Evolutionary conservation across 2,113 vertebrate genomes (phyloP).

Genomic region (Pangasianodon hypophthalmus): DNA sequence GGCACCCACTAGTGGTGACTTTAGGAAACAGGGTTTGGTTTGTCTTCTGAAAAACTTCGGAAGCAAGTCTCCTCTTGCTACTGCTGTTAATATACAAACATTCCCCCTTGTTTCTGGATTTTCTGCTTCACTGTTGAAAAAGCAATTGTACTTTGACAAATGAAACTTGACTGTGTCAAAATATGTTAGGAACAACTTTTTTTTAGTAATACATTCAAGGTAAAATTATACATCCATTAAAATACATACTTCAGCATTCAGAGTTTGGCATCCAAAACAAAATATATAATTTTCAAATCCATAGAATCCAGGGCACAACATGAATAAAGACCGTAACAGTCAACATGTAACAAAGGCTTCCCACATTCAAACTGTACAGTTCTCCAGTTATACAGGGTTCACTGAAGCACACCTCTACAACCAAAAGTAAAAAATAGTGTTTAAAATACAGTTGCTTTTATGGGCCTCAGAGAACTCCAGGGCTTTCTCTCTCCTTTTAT

Average conservation of each 20-base stretch:
- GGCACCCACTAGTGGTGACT: conserved; percentile 31
- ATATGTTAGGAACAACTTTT: conserved; percentile 61
- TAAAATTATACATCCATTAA: conserved; percentile 72
- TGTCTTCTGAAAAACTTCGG: background rate
- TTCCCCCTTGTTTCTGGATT: background rate
- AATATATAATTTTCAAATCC: conserved; percentile 66
- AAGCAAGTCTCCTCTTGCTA: background rate
- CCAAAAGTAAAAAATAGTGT: conserved; percentile 74
- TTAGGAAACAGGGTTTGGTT: background rate
- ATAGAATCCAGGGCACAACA: conserved; percentile 74
- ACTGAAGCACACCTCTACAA: conserved; percentile 62
- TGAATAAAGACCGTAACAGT: conserved; percentile 77
- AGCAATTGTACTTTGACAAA: conserved; percentile 30
- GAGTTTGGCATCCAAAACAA: conserved; percentile 64
- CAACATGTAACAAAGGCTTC: conserved; percentile 70
- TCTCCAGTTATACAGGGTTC: conserved; percentile 51
- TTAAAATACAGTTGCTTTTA: conserved; percentile 67
- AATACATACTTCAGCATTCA: conserved; percentile 74
- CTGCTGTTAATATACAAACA: background rate
- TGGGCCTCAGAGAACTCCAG: conserved; percentile 69
- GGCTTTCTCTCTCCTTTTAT: conserved; percentile 60
- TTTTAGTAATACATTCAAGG: conserved; percentile 70
- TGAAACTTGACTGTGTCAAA: conserved; percentile 48
- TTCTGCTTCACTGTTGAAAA: conserved; percentile 17
- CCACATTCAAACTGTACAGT: conserved; percentile 66